Base-by-base conservation (phyloP, 2,797 vertebrate genomes). In the Gallirallus australis region DNA sequence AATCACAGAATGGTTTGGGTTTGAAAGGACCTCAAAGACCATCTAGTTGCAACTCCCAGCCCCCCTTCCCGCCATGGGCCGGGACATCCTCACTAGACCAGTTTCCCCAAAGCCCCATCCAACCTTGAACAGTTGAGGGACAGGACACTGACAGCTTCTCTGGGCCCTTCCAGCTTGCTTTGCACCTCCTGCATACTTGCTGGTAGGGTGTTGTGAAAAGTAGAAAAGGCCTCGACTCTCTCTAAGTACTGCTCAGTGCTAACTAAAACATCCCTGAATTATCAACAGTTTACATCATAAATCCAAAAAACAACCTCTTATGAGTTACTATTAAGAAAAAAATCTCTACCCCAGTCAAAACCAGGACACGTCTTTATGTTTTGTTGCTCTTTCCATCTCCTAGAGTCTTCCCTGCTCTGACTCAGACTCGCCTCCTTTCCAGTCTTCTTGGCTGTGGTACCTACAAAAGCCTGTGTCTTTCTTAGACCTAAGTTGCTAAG, bases 171-270 rank as follows among this genome's bases (percentile, higher is more conserved):
- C 27, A 63, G 0, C 7, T 28, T 30, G 14, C 68, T 15, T 7
- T 54, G 53, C 17, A 23, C 12, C 6, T 4, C 12, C 21, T n/a
- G 16, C 7, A 16, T 68, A 7, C n/a, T 54, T 0, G 0, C n/a
- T 66, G 53, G 17, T 21, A 5, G 4, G 3, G 23, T 28, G 6
- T 8, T 31, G 6, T 21, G 18, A 60, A 33, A 8, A 69, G 40
- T 3, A 76, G 73, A 63, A 84, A 56, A 63, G 19, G 9, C 11
- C 12, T 31, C 50, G 24, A 7, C 5, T 3, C 33, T 59, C 19
- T 23, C 15, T 19, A 39, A 57, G 8, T 7, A 8, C 47, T 35
- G 7, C 64, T 33, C 17, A 63, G n/a, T 42, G 66, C 2, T 28
- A 54, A 17, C 3, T 7, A 37, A 42, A 81, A 7, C 37, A 48